Base-by-base conservation (phyloP, 2,888 invertebrate species). In the Macrophya alboannulata region DNA sequence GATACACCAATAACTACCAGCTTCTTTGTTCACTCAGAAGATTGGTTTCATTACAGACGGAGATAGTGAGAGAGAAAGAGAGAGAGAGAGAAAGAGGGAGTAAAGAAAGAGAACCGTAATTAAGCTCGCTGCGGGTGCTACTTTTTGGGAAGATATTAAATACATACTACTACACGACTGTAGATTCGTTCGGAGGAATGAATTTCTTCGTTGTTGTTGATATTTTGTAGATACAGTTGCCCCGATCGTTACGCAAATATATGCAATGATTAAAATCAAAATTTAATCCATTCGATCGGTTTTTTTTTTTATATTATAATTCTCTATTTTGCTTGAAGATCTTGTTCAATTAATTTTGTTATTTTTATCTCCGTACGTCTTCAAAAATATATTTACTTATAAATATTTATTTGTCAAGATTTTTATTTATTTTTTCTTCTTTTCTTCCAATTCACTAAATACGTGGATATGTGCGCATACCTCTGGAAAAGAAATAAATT, bases 51-150 rank as follows among this genome's bases (percentile, higher is more conserved):
- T 72, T 72, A 8, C 31, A 51, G 71, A 82, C 21, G 31, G 85
- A 84, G 86, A 86, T 83, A 87, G 87, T 86, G 85, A 85, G 86
- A 43, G 79, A 9, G n/a, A 43, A 43, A 43, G 25, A 31, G 71
- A 55, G 25, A 84, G 77, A 86, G 86, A 84, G 87, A 45, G 65
- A 31, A 12, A n/a, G 37, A 15, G 17, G 12, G 71, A 71, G 43
- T 77, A 71, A 40, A 51, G 17, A 51, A 21, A 17, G 21, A 51
- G 37, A 77, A 45, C 51, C 74, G 43, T 31, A 74, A 74, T 74
- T 45, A 74, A 48, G 45, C 43, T 45, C 74, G 25, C 74, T 48
- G 45, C 17, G 45, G 74, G 45, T 48, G 45, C 15, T 21, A 74
- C 45, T 74, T 45, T 72, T 45, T 72, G 1, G 74, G 17, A 74